phyloP scores from a whole-genome alignment of 2,888 invertebrate species.

The Agrochola lychnidis region DNA sequence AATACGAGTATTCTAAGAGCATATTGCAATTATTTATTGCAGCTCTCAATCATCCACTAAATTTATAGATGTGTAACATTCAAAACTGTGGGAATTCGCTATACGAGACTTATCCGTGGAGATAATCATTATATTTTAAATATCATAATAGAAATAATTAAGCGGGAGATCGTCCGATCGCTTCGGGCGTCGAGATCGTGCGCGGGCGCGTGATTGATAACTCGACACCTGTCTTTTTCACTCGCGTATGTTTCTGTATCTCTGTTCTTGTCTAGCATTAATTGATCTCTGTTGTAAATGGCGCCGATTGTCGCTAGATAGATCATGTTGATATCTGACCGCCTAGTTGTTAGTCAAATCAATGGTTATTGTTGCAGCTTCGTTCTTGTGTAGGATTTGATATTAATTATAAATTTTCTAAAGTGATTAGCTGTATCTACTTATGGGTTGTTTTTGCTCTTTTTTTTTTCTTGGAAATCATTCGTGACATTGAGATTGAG shows the following conservation, averaged over 20 bases:
- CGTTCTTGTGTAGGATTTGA: constrained; percentile 42
- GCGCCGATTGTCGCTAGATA: constrained; percentile 87
- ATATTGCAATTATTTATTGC: constrained; percentile 61
- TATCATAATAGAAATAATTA: constrained; percentile 91
- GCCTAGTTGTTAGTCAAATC: constrained; percentile 83
- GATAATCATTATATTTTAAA: constrained; percentile 88
- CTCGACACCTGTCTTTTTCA: constrained; percentile 77
- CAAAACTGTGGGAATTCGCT: constrained; percentile 85
- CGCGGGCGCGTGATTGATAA: constrained; percentile 89
- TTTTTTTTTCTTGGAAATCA: constrained; percentile 24
- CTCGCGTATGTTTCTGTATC: constrained; percentile 56
- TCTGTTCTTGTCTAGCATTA: constrained; percentile 82
- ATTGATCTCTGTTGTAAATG: constrained; percentile 87
- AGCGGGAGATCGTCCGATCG: constrained; percentile 85
- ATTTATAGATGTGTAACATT: constrained; percentile 72
- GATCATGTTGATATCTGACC: constrained; percentile 83
- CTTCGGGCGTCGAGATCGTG: constrained; percentile 85
- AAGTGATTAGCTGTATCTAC: constrained; percentile 13
- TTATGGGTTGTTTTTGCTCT: constrained; percentile 4
- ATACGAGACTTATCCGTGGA: constrained; percentile 75
- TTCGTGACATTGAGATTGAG: not conserved
- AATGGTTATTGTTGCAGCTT: constrained; percentile 73
- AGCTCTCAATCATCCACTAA: constrained; percentile 68
- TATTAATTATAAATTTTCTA: constrained; percentile 32
- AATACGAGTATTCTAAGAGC: constrained; percentile 1